Conservation (phyloP, 2,888 invertebrate genomes). For the Cephus sareptanus region DNA sequence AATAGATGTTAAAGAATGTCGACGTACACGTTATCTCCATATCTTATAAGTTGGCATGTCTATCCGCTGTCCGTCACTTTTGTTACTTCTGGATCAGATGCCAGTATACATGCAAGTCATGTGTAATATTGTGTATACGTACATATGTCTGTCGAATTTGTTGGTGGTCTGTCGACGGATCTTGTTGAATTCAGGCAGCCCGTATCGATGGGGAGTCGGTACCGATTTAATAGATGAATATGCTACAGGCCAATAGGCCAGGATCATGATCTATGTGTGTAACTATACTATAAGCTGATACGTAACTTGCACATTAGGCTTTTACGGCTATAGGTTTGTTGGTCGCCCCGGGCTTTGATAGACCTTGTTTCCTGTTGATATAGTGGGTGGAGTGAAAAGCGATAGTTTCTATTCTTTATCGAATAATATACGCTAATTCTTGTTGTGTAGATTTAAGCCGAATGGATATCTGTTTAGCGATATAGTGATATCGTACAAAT, state of each 20-base stretch:
- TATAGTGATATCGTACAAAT: not conserved
- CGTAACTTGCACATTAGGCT: not conserved
- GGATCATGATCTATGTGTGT: not conserved
- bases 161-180: not conserved
- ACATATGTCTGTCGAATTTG: not conserved
- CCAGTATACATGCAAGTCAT: not conserved
- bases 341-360: not conserved
- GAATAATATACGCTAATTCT: not conserved
- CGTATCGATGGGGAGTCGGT: not conserved
- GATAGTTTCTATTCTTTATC: not conserved
- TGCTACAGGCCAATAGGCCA: not conserved
- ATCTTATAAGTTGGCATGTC: not conserved
- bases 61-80: not conserved
- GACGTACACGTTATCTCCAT: not conserved
- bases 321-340: not conserved
- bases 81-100: not conserved
- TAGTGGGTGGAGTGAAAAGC: not conserved
- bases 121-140: not conserved
- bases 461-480: not conserved
- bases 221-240: not conserved
- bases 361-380: not conserved
- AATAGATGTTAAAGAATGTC: not conserved
- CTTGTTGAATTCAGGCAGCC: not conserved
- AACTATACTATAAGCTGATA: not conserved
- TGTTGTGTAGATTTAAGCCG: not conserved